A percentile compares a stretch with the other conserved stretches of the same genome.
These are phyloP conservation scores for Pristionchus maxplancki DNA, from an alignment of 2,888 invertebrate species.

Conservation along the genomic window DNA sequence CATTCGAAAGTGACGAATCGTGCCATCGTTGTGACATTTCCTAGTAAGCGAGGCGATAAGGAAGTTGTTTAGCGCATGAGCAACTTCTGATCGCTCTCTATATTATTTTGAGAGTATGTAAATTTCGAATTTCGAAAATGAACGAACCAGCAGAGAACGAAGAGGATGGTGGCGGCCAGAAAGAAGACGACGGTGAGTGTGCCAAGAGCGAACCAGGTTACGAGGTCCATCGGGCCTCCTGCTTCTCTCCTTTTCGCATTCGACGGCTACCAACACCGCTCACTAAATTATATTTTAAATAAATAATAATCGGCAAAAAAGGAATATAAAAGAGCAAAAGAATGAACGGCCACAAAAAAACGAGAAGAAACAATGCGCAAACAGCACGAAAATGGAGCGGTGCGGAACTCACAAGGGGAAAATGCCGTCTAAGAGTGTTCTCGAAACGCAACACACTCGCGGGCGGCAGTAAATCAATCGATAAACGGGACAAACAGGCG, in stretches of 20 bases:
- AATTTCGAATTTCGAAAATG: neutral
- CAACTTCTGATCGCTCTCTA: neutral
- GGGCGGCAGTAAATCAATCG: slow-evolving; percentile 33
- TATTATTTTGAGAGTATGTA: no score
- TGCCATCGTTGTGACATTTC: neutral
- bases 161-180: slow-evolving; percentile 83
- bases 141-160: slow-evolving; percentile 78
- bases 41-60: neutral
- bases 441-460: neutral
- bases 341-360: neutral
- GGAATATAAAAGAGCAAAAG: neutral
- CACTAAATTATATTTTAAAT: neutral
- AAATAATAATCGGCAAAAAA: neutral
- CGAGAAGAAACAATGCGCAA: neutral
- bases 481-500: slow-evolving; percentile 36
- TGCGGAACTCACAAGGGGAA: neutral
- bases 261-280: slow-evolving; percentile 15
- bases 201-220: slow-evolving; percentile 84
- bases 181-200: slow-evolving; percentile 85
- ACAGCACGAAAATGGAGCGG: neutral
- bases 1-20: neutral
- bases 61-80: neutral
- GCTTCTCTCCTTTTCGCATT: neutral
- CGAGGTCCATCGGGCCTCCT: slow-evolving; percentile 83
- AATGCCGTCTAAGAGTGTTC: neutral